Conservation (phyloP, 2,113 vertebrate genomes). For the Pitta sordida region DNA sequence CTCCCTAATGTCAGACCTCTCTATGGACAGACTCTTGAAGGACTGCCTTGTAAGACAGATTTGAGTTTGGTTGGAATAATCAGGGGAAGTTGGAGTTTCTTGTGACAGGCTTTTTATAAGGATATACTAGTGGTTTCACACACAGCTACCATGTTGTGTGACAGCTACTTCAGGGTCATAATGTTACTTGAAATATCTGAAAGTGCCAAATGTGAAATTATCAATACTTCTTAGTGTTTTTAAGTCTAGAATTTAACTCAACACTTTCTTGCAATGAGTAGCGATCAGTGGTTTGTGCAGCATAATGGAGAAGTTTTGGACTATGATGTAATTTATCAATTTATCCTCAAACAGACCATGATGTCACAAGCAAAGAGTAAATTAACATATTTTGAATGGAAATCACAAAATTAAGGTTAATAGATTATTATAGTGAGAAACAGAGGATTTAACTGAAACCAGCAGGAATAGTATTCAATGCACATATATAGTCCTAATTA, state of each 20-base stretch:
- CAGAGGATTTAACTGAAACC: conserved; percentile 31
- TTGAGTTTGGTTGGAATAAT: background rate
- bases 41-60: background rate
- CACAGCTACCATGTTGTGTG: background rate
- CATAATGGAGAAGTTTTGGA: background rate
- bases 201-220: background rate
- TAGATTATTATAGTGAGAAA: background rate
- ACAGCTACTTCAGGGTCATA: background rate
- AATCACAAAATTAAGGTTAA: conserved; percentile 41
- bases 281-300: background rate
- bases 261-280: background rate
- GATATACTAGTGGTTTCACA: background rate
- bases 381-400: conserved; percentile 10
- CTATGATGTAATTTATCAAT: background rate
- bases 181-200: background rate
- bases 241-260: background rate
- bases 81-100: background rate
- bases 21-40: background rate
- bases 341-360: background rate
- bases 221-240: background rate
- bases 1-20: background rate
- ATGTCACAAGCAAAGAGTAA: conserved; percentile 11
- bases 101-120: background rate
- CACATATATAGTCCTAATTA: conserved; percentile 10
- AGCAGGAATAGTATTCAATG: background rate